Evolutionary conservation across 1,140 invertebrate species (phyloP), one percentile per base, ranked within the genome.

Genomic region (Formica exsecta): DNA sequence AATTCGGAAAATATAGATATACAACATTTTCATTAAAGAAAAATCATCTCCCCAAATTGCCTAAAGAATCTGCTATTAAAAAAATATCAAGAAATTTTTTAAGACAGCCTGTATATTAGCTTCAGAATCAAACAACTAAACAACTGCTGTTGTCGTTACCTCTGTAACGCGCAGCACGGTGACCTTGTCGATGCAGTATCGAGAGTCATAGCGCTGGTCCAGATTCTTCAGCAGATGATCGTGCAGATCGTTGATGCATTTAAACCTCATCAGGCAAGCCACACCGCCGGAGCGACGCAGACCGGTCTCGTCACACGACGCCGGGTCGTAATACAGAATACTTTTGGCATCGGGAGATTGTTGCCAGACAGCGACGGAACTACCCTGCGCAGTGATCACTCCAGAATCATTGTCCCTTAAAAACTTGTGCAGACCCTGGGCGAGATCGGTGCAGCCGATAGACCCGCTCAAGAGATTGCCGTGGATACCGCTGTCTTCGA

Each of bases 121-220:
- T 5, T 51, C 48, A 51, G 1, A 51, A 11, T 13, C 2, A 44
- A 48, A 13, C 2, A 13, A 48, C 11, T 13, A 48, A 48, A 48
- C 13, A 3, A 66, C 7, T 68, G 8, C 22, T 65, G 0, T 2
- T 68, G 38, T 16, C 36, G 13, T 54, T 68, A 80, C 76, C 19
- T 88, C 73, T 13, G 8, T 87, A 0, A 92, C 87, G 25, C 77
- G 71, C 9, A 91, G 54, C 0, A 94, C 41, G 0, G 32, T 90
- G 0, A 94, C 73, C 51, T 92, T 93, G 22, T 91, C 93, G 29
- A 94, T 92, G 41, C 90, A 93, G 22, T 94, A 94, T 13, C 87
- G 84, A 0, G 93, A 93, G 25, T 93, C 89, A 44, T 84, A 91
- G 0, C 66, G 62, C 8, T 73, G 54, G 44, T 92, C 87, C 32